Evolutionary conservation across 2,888 invertebrate species (phyloP).

Genomic region (Chydorus sphaericus): DNA sequence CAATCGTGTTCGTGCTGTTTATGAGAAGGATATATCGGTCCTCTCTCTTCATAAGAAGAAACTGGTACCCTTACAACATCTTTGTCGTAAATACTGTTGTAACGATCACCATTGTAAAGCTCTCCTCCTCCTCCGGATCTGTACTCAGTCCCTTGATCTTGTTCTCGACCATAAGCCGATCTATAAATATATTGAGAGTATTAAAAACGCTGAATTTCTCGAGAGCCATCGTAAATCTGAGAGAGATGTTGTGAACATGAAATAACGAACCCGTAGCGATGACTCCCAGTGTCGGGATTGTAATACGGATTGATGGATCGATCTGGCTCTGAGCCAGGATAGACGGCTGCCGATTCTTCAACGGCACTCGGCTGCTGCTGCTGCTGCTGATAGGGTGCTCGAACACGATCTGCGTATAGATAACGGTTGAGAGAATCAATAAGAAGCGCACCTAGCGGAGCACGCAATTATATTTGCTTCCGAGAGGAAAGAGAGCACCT

Average conservation of each 20-base stretch:
- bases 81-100: conserved; percentile 2
- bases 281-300: neutral
- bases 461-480: no score
- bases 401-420: neutral
- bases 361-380: neutral
- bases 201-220: neutral
- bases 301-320: neutral
- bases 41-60: neutral
- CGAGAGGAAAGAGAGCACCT: no score
- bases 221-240: no score
- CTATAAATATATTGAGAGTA: neutral
- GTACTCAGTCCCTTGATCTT: neutral
- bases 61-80: no score
- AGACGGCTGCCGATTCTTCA: neutral
- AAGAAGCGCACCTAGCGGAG: no score
- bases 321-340: neutral
- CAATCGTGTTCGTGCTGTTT: neutral
- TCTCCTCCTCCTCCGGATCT: no score
- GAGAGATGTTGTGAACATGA: neutral
- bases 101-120: neutral
- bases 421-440: no score
- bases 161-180: neutral
- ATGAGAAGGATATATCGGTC: neutral
- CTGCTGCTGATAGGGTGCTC: neutral
- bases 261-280: neutral